phyloP scores from a whole-genome alignment of 1,140 invertebrate genomes.

The Ostrea edulis region DNA sequence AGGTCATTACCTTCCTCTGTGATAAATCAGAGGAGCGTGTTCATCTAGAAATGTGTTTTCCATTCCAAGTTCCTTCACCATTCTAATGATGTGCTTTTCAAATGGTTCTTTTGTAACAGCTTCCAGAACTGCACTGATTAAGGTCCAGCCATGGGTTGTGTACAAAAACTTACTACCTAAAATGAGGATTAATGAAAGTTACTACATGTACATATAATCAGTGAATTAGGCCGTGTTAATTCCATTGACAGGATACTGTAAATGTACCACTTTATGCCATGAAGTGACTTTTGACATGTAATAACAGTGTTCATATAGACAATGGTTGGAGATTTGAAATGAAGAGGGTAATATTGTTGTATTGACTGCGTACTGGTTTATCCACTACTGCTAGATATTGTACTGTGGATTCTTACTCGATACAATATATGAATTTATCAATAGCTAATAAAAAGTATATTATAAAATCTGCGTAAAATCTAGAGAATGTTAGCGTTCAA shows the following conservation, averaged over 20 bases:
- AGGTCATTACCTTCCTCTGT: constrained; percentile 78
- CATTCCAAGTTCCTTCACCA: constrained; percentile 82
- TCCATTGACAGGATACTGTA: background rate
- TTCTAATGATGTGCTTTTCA: constrained; percentile 76
- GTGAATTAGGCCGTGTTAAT: background rate
- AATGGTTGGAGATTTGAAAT: too few relatives aligned
- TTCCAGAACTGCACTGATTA: constrained; percentile 84
- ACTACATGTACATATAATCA: background rate
- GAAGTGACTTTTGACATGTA: too few relatives aligned
- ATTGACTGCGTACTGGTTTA: too few relatives aligned
- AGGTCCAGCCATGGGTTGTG: constrained; percentile 83
- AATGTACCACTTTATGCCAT: too few relatives aligned
- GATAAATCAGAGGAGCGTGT: constrained; percentile 81
- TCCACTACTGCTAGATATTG: too few relatives aligned
- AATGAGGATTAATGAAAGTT: constrained; percentile 30
- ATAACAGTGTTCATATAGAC: too few relatives aligned
- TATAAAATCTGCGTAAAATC: too few relatives aligned
- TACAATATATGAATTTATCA: too few relatives aligned
- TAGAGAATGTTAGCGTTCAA: too few relatives aligned
- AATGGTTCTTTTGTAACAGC: constrained; percentile 80
- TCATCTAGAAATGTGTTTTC: constrained; percentile 82
- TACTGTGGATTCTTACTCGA: too few relatives aligned
- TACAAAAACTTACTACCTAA: constrained; percentile 82
- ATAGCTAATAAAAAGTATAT: too few relatives aligned
- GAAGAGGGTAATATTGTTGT: too few relatives aligned